These are phyloP conservation scores for Hirtodrosophila confusa DNA, from an alignment of 2,888 invertebrate genomes.

Conservation along the genomic window DNA sequence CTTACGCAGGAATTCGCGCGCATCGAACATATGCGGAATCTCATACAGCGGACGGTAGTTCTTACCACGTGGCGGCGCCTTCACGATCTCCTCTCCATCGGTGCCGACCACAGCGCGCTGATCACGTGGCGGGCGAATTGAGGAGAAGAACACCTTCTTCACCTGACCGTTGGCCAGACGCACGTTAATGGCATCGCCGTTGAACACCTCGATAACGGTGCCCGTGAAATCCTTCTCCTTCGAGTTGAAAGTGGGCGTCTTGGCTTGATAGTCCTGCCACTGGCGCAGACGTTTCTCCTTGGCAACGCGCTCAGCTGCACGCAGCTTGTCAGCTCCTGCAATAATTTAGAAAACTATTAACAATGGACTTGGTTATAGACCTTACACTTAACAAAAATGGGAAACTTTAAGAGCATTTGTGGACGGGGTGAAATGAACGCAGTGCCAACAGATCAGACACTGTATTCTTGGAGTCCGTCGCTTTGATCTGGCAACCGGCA, in stretches of 20 bases:
- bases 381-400: too few species aligned
- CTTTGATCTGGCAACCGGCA: conserved; percentile 74
- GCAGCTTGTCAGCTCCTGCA: conserved; percentile 90
- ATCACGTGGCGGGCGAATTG: conserved; percentile 96
- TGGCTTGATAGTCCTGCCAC: conserved; percentile 96
- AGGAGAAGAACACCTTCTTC: conserved; percentile 97
- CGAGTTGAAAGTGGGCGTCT: conserved; percentile 88
- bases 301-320: conserved; percentile 93
- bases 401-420: conserved; percentile 52
- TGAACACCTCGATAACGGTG: conserved; percentile 94
- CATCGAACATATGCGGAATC: conserved; percentile 99
- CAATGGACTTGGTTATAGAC: too few species aligned
- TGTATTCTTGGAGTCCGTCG: conserved; percentile 83
- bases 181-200: conserved; percentile 96
- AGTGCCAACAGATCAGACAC: conserved; percentile 48
- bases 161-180: conserved; percentile 90
- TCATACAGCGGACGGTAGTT: conserved; percentile 97
- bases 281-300: conserved; percentile 94
- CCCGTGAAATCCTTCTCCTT: conserved; percentile 93
- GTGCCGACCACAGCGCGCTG: conserved; percentile 87
- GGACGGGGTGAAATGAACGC: conserved; percentile 84
- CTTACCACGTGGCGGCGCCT: conserved; percentile 88
- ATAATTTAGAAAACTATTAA: not conserved
- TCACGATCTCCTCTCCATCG: conserved; percentile 87
- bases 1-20: conserved; percentile 97